Evolutionary conservation across 2,888 invertebrate genomes (phyloP), one percentile per base, ranked within the genome.

Genomic region (Ormia ochracea): DNA sequence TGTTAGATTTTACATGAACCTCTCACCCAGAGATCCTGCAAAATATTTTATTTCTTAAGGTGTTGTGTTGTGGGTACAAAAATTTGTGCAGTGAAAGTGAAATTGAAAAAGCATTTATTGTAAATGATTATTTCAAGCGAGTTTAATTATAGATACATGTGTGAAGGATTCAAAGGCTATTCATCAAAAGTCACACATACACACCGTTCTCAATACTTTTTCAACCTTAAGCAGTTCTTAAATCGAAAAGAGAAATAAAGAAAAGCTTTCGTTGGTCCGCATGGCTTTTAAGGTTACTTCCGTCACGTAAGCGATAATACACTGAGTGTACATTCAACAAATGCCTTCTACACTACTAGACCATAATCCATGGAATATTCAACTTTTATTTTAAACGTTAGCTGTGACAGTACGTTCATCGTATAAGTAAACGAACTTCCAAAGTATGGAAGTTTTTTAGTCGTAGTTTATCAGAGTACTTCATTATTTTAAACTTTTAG

Each of bases 331-430:
- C 26, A 36, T 36, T 58, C 10, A 28, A 31, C 26, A 50, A n/a
- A 79, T 68, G 50, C 66, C 68, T 21, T 41, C 58, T 33, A 1
- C 14, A 63, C 21, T 36, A 36, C 45, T 26, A 69, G n/a, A 31
- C 19, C 41, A 14, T 70, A 75, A 72, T 75, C 70, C 61, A 19
- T 14, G 26, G 43, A 74, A 75, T 75, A 79, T 75, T 61, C 61
- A 75, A 75, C 75, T 50, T 75, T 75, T 61, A 75, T 79, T 70
- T 74, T 7, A 28, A 79, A 69, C 63, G 74, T 68, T 12, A 41
- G 17, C 10, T 33, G 36, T 50, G 54, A 9, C 56, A 33, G 14
- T n/a, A 17, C 65, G 48, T 14, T 59, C 78, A 19, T 31, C 23
- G 58, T 26, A 33, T 9, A 12, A 36, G 7, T 17, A 2, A 17